Evolutionary conservation across 2,113 vertebrate genomes (phyloP).

Genomic region (Prinia subflava): DNA sequence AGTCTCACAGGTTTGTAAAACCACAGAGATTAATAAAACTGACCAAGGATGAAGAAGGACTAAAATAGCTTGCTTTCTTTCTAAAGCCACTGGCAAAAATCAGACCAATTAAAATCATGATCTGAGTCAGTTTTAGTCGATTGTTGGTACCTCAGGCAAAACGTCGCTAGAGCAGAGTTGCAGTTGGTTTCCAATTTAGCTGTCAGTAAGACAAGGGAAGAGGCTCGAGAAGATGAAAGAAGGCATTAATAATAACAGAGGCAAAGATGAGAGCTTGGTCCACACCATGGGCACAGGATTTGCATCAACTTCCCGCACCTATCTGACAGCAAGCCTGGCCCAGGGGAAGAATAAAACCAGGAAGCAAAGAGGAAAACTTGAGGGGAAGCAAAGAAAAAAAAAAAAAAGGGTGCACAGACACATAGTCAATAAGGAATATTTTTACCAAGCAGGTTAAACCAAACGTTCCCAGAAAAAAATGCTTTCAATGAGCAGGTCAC

Average conservation of each 20-base stretch:
- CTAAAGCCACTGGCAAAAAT: not conserved
- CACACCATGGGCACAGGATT: not conserved
- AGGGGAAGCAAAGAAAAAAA: not conserved
- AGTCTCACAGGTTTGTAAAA: not conserved
- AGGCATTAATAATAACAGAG: not conserved
- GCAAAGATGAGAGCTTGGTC: not conserved
- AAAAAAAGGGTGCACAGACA: not conserved
- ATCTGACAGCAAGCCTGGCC: not conserved
- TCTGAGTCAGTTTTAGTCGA: not conserved
- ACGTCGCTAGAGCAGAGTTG: not conserved
- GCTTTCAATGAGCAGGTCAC: not conserved
- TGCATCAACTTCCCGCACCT: not conserved
- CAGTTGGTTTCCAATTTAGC: not conserved
- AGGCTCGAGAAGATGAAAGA: not conserved
- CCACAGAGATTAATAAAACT: not conserved
- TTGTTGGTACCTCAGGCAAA: not conserved
- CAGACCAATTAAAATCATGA: slow-evolving; percentile 45
- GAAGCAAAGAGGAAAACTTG: not conserved
- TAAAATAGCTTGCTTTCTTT: not conserved
- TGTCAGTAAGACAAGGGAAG: not conserved
- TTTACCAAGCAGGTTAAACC: not conserved
- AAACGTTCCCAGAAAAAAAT: not conserved
- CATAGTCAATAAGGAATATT: not conserved
- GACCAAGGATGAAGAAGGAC: not conserved
- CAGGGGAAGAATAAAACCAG: not conserved